These are phyloP conservation scores for Holocentrus rufus DNA, from an alignment of 2,797 vertebrate genomes.

Conservation along the genomic window DNA sequence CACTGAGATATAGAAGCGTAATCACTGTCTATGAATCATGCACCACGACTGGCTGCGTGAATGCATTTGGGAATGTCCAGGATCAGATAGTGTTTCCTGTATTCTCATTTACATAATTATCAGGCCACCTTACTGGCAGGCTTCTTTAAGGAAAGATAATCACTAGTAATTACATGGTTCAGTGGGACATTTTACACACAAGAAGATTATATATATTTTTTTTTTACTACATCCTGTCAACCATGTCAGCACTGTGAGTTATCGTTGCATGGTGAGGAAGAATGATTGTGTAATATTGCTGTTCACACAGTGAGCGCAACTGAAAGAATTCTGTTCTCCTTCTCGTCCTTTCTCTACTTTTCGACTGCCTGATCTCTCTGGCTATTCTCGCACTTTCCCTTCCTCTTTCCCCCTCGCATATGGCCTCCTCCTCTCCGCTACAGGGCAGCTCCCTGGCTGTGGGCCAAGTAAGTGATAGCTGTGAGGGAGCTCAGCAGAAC, in stretches of 20 bases:
- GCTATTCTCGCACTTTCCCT: conserved; percentile 32
- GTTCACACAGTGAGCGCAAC: conserved; percentile 2
- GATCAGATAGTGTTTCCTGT: conserved; percentile 55
- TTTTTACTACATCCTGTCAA: not conserved
- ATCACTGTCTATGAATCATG: conserved; percentile 50
- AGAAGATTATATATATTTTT: not conserved
- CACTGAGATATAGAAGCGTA: conserved; percentile 38
- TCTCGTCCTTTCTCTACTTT: conserved; percentile 34
- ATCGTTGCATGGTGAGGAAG: not conserved
- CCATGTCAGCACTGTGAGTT: too few species aligned
- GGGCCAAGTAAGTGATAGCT: conserved; percentile 75
- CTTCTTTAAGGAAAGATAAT: conserved; percentile 23
- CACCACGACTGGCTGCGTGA: conserved; percentile 40
- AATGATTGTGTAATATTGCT: not conserved
- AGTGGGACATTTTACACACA: not conserved
- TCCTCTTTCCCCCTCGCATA: conserved; percentile 6
- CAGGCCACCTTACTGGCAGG: conserved; percentile 46
- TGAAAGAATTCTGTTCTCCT: not conserved
- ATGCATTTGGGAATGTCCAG: conserved; percentile 61
- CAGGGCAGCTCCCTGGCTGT: conserved; percentile 76
- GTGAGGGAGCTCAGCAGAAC: conserved; percentile 54
- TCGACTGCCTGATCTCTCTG: conserved; percentile 36
- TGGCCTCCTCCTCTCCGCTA: conserved; percentile 61
- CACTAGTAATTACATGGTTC: not conserved
- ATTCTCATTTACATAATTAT: conserved; percentile 1